phyloP scores from a whole-genome alignment of 64 coral and sea anemone genomes.

The Platygyra sinensis region DNA sequence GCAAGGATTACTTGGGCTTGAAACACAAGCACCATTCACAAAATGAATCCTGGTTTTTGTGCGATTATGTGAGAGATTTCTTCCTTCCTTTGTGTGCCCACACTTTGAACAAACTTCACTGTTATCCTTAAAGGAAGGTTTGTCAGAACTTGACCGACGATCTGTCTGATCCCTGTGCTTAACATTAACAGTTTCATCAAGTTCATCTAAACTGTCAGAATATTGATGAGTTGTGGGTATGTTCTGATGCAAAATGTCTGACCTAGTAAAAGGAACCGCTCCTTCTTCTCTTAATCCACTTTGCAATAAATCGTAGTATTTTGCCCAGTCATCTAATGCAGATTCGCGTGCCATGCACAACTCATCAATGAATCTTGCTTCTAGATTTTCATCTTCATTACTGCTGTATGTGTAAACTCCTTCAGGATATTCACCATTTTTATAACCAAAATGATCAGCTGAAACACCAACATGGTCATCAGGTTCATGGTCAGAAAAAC shows the following conservation, averaged over 20 bases:
- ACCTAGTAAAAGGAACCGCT: neutral
- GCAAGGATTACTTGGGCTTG: neutral
- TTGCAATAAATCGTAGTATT: slow-evolving; percentile 63
- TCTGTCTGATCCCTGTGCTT: slow-evolving; percentile 6
- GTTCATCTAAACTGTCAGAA: slow-evolving; percentile 44
- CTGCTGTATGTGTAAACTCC: neutral
- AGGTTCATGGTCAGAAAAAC: neutral
- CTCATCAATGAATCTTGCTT: slow-evolving; percentile 72
- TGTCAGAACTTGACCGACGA: neutral
- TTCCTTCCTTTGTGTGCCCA: neutral
- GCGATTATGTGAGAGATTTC: neutral
- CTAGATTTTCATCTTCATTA: slow-evolving; percentile 14
- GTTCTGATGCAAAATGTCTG: neutral
- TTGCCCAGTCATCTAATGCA: slow-evolving; percentile 71
- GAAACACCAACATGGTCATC: neutral
- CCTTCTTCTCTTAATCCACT: neutral
- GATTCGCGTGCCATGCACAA: slow-evolving; percentile 71
- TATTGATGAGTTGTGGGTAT: neutral
- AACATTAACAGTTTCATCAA: slow-evolving; percentile 5
- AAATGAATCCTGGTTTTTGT: slow-evolving; percentile 43
- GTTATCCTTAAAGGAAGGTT: neutral
- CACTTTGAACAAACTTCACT: slow-evolving; percentile 8
- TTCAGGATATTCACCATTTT: neutral
- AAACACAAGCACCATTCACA: slow-evolving; percentile 40
- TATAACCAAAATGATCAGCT: neutral